Evolutionary conservation across 2,888 invertebrate species (phyloP).

Genomic region (Folsomia candida): DNA sequence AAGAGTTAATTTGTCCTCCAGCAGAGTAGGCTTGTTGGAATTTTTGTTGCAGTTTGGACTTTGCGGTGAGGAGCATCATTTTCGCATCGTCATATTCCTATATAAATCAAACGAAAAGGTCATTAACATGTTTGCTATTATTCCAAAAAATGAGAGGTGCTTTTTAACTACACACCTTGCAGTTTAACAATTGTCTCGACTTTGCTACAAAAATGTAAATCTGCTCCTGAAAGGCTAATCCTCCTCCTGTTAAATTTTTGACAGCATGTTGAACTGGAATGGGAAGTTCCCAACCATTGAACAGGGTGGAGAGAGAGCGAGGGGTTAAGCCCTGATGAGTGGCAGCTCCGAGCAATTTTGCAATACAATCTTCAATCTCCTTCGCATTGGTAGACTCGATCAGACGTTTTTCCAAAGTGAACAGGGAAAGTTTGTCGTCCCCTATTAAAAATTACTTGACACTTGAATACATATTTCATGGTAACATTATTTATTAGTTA

Average conservation of each 20-base stretch:
- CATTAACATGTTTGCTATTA: no score
- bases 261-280: slow-evolving; percentile 74
- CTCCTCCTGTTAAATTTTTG: slow-evolving; percentile 69
- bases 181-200: slow-evolving; percentile 68
- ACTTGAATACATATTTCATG: not conserved
- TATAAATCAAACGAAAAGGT: slow-evolving; percentile 5
- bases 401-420: slow-evolving; percentile 27
- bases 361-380: slow-evolving; percentile 30
- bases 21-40: slow-evolving; percentile 53
- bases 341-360: slow-evolving; percentile 10
- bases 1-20: slow-evolving; percentile 56
- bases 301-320: slow-evolving; percentile 54
- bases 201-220: slow-evolving; percentile 80
- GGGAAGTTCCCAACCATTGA: slow-evolving; percentile 72
- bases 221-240: slow-evolving; percentile 71
- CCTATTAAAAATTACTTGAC: no score
- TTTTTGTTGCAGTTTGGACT: slow-evolving; percentile 60
- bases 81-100: slow-evolving; percentile 60
- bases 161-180: slow-evolving; percentile 56
- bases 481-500: no score
- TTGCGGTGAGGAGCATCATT: slow-evolving; percentile 65
- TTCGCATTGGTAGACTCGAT: slow-evolving; percentile 31
- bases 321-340: slow-evolving; percentile 68
- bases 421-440: slow-evolving; percentile 30
- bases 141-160: no score